Conservation (phyloP, 2,888 invertebrate genomes). For the Conus canariensis region DNA sequence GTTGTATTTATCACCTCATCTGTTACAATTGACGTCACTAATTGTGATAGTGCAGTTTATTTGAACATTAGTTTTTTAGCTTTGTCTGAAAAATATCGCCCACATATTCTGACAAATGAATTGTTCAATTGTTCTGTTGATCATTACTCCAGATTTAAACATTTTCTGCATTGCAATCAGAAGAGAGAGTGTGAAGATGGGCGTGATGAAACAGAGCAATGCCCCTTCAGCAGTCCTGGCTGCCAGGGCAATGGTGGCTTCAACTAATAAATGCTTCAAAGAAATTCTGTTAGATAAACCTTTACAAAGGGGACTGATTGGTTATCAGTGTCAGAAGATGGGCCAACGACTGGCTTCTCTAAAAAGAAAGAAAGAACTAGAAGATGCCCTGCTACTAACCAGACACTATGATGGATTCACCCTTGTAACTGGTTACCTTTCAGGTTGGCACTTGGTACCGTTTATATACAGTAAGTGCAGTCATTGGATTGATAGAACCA, state of each 20-base stretch:
- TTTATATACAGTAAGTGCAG: not conserved
- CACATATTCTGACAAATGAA: not conserved
- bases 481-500: not conserved
- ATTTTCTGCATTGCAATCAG: slow-evolving; percentile 12
- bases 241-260: not conserved
- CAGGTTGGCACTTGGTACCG: not conserved
- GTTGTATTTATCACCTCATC: too few species aligned
- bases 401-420: not conserved
- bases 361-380: not conserved
- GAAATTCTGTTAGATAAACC: not conserved
- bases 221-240: slow-evolving; percentile 1
- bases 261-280: not conserved
- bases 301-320: not conserved
- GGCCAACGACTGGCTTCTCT: not conserved
- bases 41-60: too few species aligned
- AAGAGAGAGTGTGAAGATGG: slow-evolving; percentile 17
- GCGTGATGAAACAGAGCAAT: slow-evolving; percentile 6
- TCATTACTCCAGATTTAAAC: too few species aligned
- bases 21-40: too few species aligned
- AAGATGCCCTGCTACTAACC: too few species aligned
- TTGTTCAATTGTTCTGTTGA: not conserved
- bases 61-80: not conserved
- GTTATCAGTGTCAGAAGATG: not conserved
- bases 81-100: not conserved
- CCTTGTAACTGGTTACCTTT: not conserved